Base-by-base conservation (phyloP, 2,888 invertebrate species). In the Nebria brevicollis region DNA sequence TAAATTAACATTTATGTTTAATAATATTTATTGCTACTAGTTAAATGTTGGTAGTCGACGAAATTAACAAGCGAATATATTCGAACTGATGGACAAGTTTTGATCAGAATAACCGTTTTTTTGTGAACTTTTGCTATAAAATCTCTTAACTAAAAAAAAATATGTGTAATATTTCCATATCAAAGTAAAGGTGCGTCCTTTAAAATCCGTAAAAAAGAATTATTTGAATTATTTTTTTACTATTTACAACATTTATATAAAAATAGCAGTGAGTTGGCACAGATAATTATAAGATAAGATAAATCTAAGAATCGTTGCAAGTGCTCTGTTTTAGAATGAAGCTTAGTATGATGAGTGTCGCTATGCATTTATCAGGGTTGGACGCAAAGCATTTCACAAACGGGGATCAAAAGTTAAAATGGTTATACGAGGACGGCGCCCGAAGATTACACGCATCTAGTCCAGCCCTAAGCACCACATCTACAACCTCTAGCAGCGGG, bases 301-400 rank as follows among this genome's bases (percentile, higher is more conserved):
- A 11, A 3, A 54, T 13, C 3, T 13, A 54, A 54, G 13, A 54
- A 13, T 54, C 2, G 54, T 13, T 3, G 4, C 54, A 54, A 54
- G 8, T 11, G 54, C 8, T 3, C 7, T 8, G 8, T 54, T 54
- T 54, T 26, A 72, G 34, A 72, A 81, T 81, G 81, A 81, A 72
- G 76, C 77, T 81, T 64, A 77, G 81, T 81, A 72, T 77, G 72
- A 74, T 81, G 66, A 81, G 77, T 72, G 77, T 81, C 64, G 81
- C 81, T 25, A 81, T 81, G 81, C 81, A 81, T 66, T 66, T 81
- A 34, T 81, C 81, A 72, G 81, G 81, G n/a, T 72, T 81, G 66
- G 81, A 81, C 11, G 72, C 81, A 42, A 42, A 72, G 65, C 73
- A 81, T 72, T 77, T 81, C 65, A 77, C 81, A 10, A 79, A 72